phyloP scores from a whole-genome alignment of 2,113 vertebrate species.

The Chitala chitala region DNA sequence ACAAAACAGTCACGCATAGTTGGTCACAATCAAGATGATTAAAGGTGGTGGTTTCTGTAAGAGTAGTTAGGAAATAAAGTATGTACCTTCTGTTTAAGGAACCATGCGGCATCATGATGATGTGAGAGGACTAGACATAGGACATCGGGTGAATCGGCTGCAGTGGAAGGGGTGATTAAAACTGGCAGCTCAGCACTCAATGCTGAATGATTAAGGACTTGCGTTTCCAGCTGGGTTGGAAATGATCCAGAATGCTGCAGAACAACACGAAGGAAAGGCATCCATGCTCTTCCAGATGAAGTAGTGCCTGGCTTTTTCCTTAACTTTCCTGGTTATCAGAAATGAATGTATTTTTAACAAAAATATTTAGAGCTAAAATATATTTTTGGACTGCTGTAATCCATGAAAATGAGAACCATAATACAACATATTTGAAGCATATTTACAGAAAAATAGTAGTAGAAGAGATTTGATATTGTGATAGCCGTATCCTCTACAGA shows the following conservation, averaged over 20 bases:
- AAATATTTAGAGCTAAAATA: not conserved
- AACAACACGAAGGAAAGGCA: not conserved
- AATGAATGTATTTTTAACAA: slow-evolving; percentile 24
- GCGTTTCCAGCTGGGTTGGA: not conserved
- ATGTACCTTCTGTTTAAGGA: too few species aligned
- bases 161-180: too few species aligned
- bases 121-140: not conserved
- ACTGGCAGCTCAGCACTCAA: not conserved
- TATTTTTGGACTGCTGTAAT: slow-evolving; percentile 17
- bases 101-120: too few species aligned
- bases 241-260: not conserved
- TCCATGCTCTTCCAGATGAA: not conserved
- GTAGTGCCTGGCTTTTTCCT: not conserved
- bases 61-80: too few species aligned
- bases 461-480: too few species aligned
- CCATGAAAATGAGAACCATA: slow-evolving; percentile 1
- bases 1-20: too few species aligned
- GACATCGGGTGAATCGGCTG: not conserved
- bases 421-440: not conserved
- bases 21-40: too few species aligned
- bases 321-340: not conserved
- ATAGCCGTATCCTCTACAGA: too few species aligned
- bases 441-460: not conserved
- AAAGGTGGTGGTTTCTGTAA: too few species aligned
- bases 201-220: not conserved